Evolutionary conservation across 2,888 invertebrate genomes (phyloP).

Genomic region (Lymantria monacha): DNA sequence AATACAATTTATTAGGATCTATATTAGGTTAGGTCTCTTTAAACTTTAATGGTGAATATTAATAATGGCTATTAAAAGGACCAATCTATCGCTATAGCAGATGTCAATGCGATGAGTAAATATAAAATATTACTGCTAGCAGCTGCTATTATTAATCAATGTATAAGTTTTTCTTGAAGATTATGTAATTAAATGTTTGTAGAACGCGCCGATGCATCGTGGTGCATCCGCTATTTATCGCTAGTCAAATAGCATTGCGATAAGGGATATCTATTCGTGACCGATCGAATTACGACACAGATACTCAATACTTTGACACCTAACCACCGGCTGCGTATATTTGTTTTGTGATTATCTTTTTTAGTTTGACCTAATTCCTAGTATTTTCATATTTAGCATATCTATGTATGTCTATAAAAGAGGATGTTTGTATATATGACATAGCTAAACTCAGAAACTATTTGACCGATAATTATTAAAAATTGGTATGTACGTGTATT

Average conservation of each 20-base stretch:
- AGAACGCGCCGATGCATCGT: slow-evolving; percentile 63
- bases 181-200: slow-evolving; percentile 59
- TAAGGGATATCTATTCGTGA: slow-evolving; percentile 71
- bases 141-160: slow-evolving; percentile 1
- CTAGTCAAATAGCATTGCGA: slow-evolving; percentile 61
- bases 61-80: too few species aligned
- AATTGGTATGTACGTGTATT: too few species aligned
- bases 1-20: too few species aligned
- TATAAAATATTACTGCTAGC: not conserved
- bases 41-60: too few species aligned
- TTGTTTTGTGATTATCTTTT: slow-evolving; percentile 51
- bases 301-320: slow-evolving; percentile 63
- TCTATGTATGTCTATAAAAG: too few species aligned
- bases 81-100: too few species aligned
- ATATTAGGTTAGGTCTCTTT: too few species aligned
- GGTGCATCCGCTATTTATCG: slow-evolving; percentile 62
- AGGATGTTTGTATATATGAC: too few species aligned
- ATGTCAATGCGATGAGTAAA: not conserved
- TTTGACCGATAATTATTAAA: too few species aligned
- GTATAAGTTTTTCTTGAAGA: slow-evolving; percentile 14
- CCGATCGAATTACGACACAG: slow-evolving; percentile 68
- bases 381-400: slow-evolving; percentile 24
- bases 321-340: slow-evolving; percentile 58
- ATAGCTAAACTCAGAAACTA: too few species aligned
- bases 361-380: slow-evolving; percentile 54